Percentiles rank a stretch among this genome's conserved stretches.
Conservation (phyloP, 2,888 invertebrate genomes). For the Trilocha varians region DNA sequence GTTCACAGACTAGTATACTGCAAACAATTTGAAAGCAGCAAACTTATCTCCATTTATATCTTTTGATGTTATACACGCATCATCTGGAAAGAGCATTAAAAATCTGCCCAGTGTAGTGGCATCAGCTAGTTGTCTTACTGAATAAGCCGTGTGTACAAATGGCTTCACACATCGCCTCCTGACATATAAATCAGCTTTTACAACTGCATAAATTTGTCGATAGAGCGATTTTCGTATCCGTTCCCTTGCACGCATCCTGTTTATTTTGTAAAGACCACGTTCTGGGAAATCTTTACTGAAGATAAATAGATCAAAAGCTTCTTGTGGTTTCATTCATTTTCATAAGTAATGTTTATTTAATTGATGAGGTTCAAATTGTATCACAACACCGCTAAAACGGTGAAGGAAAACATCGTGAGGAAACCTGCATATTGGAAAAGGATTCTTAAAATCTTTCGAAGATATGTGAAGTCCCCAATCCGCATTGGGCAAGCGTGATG, state of each 20-base stretch:
- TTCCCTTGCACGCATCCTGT: constrained; percentile 49
- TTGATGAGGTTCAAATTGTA: background rate
- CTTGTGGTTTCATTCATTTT: background rate
- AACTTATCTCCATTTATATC: no score
- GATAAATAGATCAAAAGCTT: constrained; percentile 11
- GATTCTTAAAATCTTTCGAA: no score
- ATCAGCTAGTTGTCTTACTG: constrained; percentile 3
- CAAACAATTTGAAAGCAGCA: constrained; percentile 2
- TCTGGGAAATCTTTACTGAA: constrained; percentile 31
- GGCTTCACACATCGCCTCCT: constrained; percentile 52
- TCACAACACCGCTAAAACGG: background rate
- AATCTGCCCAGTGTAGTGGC: no score
- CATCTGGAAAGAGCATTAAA: no score
- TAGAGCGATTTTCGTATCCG: constrained; percentile 63
- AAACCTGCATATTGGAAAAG: no score
- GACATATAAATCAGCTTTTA: constrained; percentile 60
- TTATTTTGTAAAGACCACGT: constrained; percentile 34
- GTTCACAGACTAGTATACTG: constrained; percentile 4
- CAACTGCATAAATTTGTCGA: constrained; percentile 69
- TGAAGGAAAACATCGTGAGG: constrained; percentile 1
- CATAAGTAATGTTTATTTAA: background rate
- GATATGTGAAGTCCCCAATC: no score
- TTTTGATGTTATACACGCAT: no score
- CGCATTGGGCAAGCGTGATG: no score
- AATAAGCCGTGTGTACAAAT: constrained; percentile 19